phyloP scores from a whole-genome alignment of 2,113 vertebrate species.

The Todiramphus saurophagus region DNA sequence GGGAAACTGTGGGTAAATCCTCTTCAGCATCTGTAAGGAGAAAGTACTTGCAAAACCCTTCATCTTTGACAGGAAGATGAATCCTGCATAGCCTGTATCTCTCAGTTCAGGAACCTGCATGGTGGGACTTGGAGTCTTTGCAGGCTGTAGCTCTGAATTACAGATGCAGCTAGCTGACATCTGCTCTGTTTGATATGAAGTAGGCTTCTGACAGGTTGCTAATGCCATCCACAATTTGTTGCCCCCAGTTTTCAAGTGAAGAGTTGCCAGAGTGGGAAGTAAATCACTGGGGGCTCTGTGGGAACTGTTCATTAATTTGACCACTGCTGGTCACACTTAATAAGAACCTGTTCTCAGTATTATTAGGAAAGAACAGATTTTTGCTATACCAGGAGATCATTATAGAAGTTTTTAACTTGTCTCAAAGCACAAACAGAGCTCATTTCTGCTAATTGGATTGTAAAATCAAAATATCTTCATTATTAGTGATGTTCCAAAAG shows the following conservation, averaged over 20 bases:
- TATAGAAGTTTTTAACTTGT: neutral
- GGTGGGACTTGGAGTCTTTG: neutral
- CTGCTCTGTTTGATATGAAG: neutral
- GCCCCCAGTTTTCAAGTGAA: neutral
- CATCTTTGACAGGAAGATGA: neutral
- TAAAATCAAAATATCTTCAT: conserved; percentile 29
- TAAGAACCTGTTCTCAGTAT: neutral
- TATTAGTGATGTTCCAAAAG: conserved; percentile 4
- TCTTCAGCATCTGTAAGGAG: neutral
- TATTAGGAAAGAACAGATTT: neutral
- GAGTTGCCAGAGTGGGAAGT: neutral
- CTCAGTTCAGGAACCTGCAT: neutral
- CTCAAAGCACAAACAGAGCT: conserved; percentile 6
- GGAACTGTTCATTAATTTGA: conserved; percentile 29
- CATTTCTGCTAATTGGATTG: conserved; percentile 33
- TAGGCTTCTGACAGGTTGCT: conserved; percentile 3
- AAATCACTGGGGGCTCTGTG: neutral
- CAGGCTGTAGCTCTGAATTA: conserved; percentile 1
- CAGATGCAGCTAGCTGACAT: neutral
- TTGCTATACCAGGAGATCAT: conserved; percentile 13
- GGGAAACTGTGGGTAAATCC: neutral
- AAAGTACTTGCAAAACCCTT: neutral
- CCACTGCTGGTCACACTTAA: conserved; percentile 20
- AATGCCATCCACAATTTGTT: conserved; percentile 5
- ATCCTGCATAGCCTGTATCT: neutral